A percentile compares a stretch with the other conserved stretches of the same genome.
phyloP scores from a whole-genome alignment of 92 coral and sea anemone species.

The Parazoanthus atlanticus region DNA sequence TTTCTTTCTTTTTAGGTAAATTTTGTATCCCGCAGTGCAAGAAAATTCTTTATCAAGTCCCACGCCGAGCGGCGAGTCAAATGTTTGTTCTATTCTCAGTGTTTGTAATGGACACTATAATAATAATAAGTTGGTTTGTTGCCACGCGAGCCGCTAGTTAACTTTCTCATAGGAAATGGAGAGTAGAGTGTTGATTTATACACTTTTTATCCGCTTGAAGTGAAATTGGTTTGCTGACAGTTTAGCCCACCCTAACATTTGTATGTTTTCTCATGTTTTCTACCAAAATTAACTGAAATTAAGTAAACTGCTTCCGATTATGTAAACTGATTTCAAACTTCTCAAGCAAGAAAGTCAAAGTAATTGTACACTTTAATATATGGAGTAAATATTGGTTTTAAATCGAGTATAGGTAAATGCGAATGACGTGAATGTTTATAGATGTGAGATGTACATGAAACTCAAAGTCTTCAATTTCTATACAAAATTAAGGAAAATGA shows the following conservation, averaged over 20 bases:
- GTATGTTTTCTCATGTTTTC: slow-evolving; percentile 30
- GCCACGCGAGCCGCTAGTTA: slow-evolving; percentile 43
- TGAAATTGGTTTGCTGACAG: slow-evolving; percentile 19
- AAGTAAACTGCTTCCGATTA: slow-evolving; percentile 3
- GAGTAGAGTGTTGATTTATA: slow-evolving; percentile 15
- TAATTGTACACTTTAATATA: slow-evolving; percentile 1
- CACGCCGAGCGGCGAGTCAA: slow-evolving; percentile 17
- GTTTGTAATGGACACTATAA: slow-evolving; percentile 28
- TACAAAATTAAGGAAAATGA: neutral
- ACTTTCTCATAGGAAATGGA: slow-evolving; percentile 39
- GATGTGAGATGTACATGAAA: neutral
- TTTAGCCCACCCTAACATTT: slow-evolving; percentile 1
- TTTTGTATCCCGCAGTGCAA: slow-evolving; percentile 23
- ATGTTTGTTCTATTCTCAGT: slow-evolving; percentile 10
- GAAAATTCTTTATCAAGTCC: slow-evolving; percentile 7
- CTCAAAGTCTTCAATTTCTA: neutral
- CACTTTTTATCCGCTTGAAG: slow-evolving; percentile 15
- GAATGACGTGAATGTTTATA: neutral
- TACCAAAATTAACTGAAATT: slow-evolving; percentile 14
- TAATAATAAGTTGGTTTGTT: neutral
- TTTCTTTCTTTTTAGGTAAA: slow-evolving; percentile 3
- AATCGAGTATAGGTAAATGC: neutral
- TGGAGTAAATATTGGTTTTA: neutral
- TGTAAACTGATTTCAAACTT: neutral
- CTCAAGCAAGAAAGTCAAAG: slow-evolving; percentile 4